A percentile compares a stretch with the other conserved stretches of the same genome.
Conservation (phyloP, 2,888 invertebrate species). For the Steromphala cineraria region DNA sequence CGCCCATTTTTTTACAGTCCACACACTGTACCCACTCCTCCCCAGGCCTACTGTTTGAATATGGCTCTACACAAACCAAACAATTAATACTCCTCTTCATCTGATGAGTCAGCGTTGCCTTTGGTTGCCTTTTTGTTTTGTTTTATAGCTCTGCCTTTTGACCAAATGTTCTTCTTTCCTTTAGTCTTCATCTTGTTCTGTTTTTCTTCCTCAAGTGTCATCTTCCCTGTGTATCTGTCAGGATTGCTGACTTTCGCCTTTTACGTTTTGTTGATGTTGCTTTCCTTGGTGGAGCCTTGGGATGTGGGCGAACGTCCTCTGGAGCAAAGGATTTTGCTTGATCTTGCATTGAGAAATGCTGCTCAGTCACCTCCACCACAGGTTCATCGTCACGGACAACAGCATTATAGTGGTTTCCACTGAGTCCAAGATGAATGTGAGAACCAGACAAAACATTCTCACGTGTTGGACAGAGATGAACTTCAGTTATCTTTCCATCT, state of each 20-base stretch:
- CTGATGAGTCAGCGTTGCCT: too few species aligned
- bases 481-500: neutral
- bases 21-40: too few species aligned
- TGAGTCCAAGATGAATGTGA: neutral
- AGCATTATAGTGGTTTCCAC: neutral
- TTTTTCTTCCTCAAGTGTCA: conserved; percentile 13
- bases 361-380: neutral
- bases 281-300: conserved; percentile 20
- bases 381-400: conserved; percentile 1
- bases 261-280: conserved; percentile 6
- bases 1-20: too few species aligned
- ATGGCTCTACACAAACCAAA: too few species aligned
- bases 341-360: neutral
- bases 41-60: too few species aligned
- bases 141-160: neutral
- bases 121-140: neutral
- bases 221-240: conserved; percentile 25
- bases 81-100: too few species aligned
- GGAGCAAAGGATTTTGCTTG: conserved; percentile 11
- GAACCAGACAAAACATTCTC: conserved; percentile 3
- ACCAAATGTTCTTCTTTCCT: conserved; percentile 12
- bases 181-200: neutral
- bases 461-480: neutral
- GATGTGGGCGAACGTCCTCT: conserved; percentile 24
- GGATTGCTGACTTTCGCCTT: conserved; percentile 12